Evolutionary conservation across 1,140 invertebrate species (phyloP).

Genomic region (Pogonomyrmex barbatus): DNA sequence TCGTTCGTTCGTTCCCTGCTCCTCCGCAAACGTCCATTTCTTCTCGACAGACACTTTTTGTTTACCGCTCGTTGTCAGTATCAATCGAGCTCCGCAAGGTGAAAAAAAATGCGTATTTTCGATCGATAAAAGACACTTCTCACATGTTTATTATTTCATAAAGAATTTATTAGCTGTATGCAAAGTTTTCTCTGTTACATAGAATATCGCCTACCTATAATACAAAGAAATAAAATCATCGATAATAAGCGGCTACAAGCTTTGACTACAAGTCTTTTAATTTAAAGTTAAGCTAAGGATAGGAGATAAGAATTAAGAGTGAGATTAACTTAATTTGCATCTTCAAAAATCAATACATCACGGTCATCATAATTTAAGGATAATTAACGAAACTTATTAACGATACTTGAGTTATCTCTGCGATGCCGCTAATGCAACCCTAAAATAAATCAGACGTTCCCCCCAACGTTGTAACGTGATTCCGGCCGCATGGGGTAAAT

Average conservation of each 20-base stretch:
- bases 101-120: not conserved
- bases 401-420: constrained; percentile 10
- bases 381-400: not conserved
- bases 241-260: not conserved
- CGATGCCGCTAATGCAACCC: not conserved
- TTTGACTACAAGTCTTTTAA: not conserved
- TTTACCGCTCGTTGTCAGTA: constrained; percentile 17
- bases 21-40: constrained; percentile 9
- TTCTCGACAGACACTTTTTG: not conserved
- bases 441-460: constrained; percentile 36
- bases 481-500: constrained; percentile 30
- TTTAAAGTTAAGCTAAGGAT: not conserved
- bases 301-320: not conserved
- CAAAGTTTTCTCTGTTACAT: constrained; percentile 1
- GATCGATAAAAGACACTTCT: not conserved
- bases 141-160: constrained; percentile 21
- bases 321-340: not conserved
- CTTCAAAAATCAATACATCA: not conserved
- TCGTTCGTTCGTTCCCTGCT: not conserved
- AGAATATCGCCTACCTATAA: not conserved
- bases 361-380: not conserved
- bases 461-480: constrained; percentile 33
- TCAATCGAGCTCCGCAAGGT: not conserved
- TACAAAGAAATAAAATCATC: not conserved
- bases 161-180: constrained; percentile 18